Conservation (phyloP, 2,888 invertebrate genomes). For the Macrosiphum euphorbiae region DNA sequence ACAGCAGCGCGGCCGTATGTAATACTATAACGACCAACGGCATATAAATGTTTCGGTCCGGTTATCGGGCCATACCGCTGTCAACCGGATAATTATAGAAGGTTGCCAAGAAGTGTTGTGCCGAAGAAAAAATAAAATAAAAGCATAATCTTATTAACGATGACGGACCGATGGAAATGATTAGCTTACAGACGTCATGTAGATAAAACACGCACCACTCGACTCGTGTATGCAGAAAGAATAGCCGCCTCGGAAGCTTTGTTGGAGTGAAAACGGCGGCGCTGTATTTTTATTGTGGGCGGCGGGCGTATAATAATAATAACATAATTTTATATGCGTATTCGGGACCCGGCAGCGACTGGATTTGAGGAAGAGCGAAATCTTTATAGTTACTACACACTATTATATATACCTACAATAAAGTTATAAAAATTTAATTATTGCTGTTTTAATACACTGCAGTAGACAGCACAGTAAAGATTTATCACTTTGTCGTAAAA, state of each 20-base stretch:
- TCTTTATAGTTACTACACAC: neutral
- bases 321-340: neutral
- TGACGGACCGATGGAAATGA: slow-evolving; percentile 51
- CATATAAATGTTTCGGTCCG: slow-evolving; percentile 53
- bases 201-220: neutral
- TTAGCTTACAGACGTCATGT: slow-evolving; percentile 53
- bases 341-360: neutral
- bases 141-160: slow-evolving; percentile 39
- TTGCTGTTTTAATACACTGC: neutral
- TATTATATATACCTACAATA: neutral
- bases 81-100: slow-evolving; percentile 63
- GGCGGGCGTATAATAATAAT: neutral
- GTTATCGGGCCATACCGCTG: slow-evolving; percentile 44
- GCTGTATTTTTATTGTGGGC: neutral
- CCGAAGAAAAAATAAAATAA: neutral
- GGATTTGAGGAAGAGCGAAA: neutral
- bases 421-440: neutral
- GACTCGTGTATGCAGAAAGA: neutral
- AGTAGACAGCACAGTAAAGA: neutral
- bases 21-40: slow-evolving; percentile 39
- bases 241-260: slow-evolving; percentile 4
- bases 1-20: neutral
- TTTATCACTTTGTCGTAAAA: neutral
- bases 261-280: neutral
- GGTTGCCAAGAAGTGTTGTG: slow-evolving; percentile 47